Conservation (phyloP, 1,140 invertebrate species). For the Lordiphosa stackelbergi region DNA sequence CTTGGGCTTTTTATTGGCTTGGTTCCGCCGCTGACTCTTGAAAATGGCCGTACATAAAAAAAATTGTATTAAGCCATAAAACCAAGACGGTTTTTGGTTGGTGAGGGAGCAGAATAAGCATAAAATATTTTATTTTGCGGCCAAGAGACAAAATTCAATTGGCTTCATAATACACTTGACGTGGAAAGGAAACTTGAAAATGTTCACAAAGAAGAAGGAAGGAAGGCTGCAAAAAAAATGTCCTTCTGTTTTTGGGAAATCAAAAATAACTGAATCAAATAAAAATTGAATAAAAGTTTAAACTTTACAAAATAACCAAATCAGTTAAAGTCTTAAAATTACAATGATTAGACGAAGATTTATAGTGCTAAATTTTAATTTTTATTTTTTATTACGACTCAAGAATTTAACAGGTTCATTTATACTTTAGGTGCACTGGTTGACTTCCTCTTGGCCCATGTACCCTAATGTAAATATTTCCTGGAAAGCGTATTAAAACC, state of each 20-base stretch:
- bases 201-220: neutral
- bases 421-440: too few relatives aligned
- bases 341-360: too few relatives aligned
- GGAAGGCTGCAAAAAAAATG: neutral
- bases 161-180: slow-evolving; percentile 31
- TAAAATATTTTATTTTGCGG: slow-evolving; percentile 56
- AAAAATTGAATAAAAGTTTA: too few relatives aligned
- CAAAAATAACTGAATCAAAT: too few relatives aligned
- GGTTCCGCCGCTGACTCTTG: slow-evolving; percentile 35
- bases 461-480: too few relatives aligned
- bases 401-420: too few relatives aligned
- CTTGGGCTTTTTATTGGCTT: slow-evolving; percentile 37
- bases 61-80: slow-evolving; percentile 73
- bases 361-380: too few relatives aligned
- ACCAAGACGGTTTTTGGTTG: slow-evolving; percentile 16
- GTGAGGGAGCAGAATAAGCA: slow-evolving; percentile 4
- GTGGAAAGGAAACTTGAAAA: neutral
- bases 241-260: too few relatives aligned
- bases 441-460: too few relatives aligned
- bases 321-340: too few relatives aligned
- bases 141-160: slow-evolving; percentile 58
- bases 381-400: too few relatives aligned
- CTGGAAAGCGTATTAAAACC: slow-evolving; percentile 1
- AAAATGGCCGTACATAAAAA: slow-evolving; percentile 69
- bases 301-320: too few relatives aligned